These are phyloP conservation scores for Hyla sarda DNA, from an alignment of 2,113 vertebrate genomes.

Conservation along the genomic window DNA sequence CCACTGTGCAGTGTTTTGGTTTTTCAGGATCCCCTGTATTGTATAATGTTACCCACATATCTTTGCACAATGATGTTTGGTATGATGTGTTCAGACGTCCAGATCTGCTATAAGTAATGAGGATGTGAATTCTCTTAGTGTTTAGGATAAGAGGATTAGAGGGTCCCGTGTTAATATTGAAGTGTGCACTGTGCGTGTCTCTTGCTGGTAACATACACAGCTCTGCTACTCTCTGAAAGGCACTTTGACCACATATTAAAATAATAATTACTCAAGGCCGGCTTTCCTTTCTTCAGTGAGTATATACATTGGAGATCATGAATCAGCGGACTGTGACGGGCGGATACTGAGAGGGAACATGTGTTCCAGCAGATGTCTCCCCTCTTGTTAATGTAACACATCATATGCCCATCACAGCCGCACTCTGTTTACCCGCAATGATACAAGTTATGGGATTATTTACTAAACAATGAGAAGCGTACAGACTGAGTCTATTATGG, in stretches of 20 bases:
- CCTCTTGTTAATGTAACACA: not conserved
- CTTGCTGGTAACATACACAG: not conserved
- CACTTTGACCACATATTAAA: conserved; percentile 8
- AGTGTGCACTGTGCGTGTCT: no score
- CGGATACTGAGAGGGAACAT: conserved; percentile 27
- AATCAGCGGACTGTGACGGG: conserved; percentile 26
- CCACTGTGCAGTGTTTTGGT: no score
- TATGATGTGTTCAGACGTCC: no score
- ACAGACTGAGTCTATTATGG: not conserved
- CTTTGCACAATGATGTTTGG: no score
- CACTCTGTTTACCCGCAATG: not conserved
- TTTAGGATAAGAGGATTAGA: not conserved
- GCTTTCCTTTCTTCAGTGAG: not conserved
- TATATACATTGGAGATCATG: conserved; percentile 24
- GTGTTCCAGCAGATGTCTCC: conserved; percentile 17
- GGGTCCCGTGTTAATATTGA: not conserved
- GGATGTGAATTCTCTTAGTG: no score
- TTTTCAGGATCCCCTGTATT: no score
- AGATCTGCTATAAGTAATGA: no score
- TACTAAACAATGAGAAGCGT: not conserved
- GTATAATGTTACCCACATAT: no score
- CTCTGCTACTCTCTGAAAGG: not conserved
- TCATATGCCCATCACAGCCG: conserved; percentile 3
- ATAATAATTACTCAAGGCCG: conserved; percentile 18
- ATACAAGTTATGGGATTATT: not conserved